Evolutionary conservation across 37 sponge, comb jelly and placozoan species (phyloP).

Genomic region (Geodia barretti): DNA sequence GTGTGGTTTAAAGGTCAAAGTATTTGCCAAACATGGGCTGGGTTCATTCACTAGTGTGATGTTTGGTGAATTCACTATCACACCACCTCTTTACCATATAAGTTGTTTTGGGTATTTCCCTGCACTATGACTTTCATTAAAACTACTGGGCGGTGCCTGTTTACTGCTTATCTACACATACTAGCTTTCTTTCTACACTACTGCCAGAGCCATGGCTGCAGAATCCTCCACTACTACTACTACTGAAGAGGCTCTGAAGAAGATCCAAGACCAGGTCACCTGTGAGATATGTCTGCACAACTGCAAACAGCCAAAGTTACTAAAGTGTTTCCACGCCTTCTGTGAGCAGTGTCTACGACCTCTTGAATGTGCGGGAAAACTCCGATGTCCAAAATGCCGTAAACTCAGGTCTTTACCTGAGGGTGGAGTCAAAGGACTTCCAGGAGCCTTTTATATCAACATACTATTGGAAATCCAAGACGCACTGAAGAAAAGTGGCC

Average conservation of each 20-base stretch:
- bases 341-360: background rate
- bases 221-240: background rate
- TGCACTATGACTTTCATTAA: too few species aligned
- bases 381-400: conserved; percentile 50
- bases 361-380: background rate
- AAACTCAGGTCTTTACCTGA: conserved; percentile 3
- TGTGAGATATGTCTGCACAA: conserved; percentile 1
- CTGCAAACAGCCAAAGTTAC: conserved; percentile 1
- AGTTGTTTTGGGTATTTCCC: too few species aligned
- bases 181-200: too few species aligned
- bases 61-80: too few species aligned
- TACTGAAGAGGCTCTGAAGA: background rate
- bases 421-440: conserved; percentile 34
- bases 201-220: background rate
- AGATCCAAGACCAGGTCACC: conserved; percentile 12
- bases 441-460: conserved; percentile 46
- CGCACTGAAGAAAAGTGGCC: background rate
- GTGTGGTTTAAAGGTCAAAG: too few species aligned
- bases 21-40: too few species aligned
- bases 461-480: conserved; percentile 33
- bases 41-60: too few species aligned
- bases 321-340: conserved; percentile 6
- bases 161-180: too few species aligned
- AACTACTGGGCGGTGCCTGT: too few species aligned
- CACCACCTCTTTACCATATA: too few species aligned